phyloP scores from a whole-genome alignment of 2,888 invertebrate species.

The Fragum sueziense region DNA sequence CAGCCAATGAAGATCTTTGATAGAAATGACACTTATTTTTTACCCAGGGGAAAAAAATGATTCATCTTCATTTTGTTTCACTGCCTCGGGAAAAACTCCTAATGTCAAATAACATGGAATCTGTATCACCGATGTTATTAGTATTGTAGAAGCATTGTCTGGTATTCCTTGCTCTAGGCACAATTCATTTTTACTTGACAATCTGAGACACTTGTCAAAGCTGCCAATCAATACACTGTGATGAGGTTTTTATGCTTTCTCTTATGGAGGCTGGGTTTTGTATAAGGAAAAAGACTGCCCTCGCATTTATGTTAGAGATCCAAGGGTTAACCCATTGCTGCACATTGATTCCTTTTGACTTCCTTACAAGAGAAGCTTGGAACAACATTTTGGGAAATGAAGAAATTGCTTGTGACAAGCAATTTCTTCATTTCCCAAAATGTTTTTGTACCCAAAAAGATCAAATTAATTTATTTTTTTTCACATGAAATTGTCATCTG shows the following conservation, averaged over 20 bases:
- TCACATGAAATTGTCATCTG: too few species aligned
- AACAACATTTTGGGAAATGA: neutral
- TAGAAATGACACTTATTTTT: neutral
- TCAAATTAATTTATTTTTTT: too few species aligned
- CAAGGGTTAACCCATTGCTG: neutral
- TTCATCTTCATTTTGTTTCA: slow-evolving; percentile 17
- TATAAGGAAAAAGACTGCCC: too few species aligned
- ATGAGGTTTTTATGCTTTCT: neutral
- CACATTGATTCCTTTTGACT: neutral
- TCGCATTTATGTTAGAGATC: too few species aligned
- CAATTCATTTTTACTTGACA: slow-evolving; percentile 20
- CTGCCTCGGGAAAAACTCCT: neutral
- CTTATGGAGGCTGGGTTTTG: too few species aligned
- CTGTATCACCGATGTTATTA: slow-evolving; percentile 15
- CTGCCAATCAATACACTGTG: slow-evolving; percentile 15
- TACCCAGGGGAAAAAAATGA: neutral
- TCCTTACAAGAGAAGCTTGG: too few species aligned
- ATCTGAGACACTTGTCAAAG: slow-evolving; percentile 8
- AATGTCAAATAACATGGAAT: slow-evolving; percentile 16
- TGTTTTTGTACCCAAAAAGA: neutral
- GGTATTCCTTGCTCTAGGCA: slow-evolving; percentile 5
- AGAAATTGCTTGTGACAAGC: neutral
- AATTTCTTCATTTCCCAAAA: slow-evolving; percentile 3
- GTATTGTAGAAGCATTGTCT: slow-evolving; percentile 4
- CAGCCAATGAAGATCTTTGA: too few species aligned